Conservation (phyloP, 2,888 invertebrate species). For the Dioctria rufipes region DNA sequence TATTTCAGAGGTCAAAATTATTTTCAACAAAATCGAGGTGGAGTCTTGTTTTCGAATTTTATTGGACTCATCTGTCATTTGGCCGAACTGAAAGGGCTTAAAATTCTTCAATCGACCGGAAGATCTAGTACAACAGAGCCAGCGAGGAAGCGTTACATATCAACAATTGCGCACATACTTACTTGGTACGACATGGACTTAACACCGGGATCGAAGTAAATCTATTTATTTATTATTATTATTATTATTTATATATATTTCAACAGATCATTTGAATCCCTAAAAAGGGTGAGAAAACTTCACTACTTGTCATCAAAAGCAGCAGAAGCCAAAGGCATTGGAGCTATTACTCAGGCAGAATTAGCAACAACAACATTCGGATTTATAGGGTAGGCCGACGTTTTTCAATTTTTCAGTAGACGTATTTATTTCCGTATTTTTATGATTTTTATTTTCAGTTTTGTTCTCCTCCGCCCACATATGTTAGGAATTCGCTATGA, state of each 20-base stretch:
- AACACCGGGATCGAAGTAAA: constrained; percentile 75
- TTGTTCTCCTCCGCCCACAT: constrained; percentile 75
- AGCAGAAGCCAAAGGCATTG: constrained; percentile 71
- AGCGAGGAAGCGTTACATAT: constrained; percentile 81
- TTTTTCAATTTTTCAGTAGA: neutral
- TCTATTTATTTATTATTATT: constrained; percentile 61
- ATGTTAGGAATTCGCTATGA: constrained; percentile 76
- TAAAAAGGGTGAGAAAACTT: constrained; percentile 76
- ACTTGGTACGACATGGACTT: constrained; percentile 84
- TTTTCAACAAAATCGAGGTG: constrained; percentile 77
- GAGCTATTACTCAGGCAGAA: constrained; percentile 80
- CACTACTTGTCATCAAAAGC: constrained; percentile 76
- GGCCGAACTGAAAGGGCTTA: constrained; percentile 78
- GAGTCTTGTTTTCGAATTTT: constrained; percentile 78
- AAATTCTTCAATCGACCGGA: constrained; percentile 77
- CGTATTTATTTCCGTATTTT: neutral
- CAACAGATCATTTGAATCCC: constrained; percentile 76
- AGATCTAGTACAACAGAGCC: constrained; percentile 76
- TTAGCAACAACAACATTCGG: constrained; percentile 86
- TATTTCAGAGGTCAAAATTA: constrained; percentile 78
- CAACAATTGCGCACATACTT: constrained; percentile 80
- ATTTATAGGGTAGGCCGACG: constrained; percentile 76
- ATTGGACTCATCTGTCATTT: constrained; percentile 80
- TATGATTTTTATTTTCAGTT: constrained; percentile 61
- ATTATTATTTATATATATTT: neutral